Evolutionary conservation across 2,888 invertebrate genomes (phyloP), one percentile per base, ranked within the genome.

Genomic region (Achlya flavicornis): DNA sequence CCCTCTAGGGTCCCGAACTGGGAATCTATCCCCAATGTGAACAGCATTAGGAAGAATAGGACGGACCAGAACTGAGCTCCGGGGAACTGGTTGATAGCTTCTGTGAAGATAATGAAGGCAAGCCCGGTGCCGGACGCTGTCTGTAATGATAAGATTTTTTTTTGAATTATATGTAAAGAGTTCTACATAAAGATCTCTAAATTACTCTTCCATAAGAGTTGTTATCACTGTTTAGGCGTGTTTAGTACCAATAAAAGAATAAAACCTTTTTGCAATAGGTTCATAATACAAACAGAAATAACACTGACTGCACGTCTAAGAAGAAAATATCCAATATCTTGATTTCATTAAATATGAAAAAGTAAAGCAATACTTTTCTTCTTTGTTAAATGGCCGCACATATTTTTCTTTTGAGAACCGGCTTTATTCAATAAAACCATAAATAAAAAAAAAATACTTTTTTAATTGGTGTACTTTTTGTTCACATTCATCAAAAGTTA

Each of bases 11-110:
- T 99, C 0, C 98, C 98, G 83, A 99, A 99, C 86, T 99, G 99
- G 0, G 98, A 99, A 87, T 99, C 99, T 69, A 99, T 98, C 7
- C 99, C 99, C 65, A 99, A 94, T 0, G 98, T 98, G 86, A 99
- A 98, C 46, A 99, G 95, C 99, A 99, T 99, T 62, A 99, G 94
- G 91, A 99, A 99, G 94, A 99, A 99, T 12, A 99, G 95, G 14
- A 99, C 96, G 4, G 98, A 97, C 99, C 99, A 99, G 83, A 99
- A 96, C 78, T 98, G 98, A 0, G 98, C 98, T 0, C 98, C 98
- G 0, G 99, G 98, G 89, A 99, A 99, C 92, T 99, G 98, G 92
- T 98, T 98, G 84, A 99, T 99, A 8, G 99, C 99, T 90, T 99
- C 98, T 0, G 99, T 99, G 94, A 99, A 99, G 75, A 99, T 98